Evolutionary conservation across 1,140 invertebrate genomes (phyloP).

Genomic region (Heliconius himera): DNA sequence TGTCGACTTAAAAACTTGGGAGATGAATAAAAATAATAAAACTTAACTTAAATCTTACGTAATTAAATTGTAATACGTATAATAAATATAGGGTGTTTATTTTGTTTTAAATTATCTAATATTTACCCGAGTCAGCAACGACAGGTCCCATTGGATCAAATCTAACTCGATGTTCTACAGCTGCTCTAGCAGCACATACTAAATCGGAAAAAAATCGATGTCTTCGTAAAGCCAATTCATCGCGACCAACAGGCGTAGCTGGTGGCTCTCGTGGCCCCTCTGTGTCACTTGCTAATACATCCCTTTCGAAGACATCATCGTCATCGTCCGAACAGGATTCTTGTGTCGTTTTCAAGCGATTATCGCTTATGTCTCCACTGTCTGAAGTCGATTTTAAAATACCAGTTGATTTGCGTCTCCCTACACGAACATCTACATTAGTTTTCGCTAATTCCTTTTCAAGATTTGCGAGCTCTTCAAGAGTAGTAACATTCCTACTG

Average conservation of each 20-base stretch:
- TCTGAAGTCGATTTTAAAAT: constrained; percentile 78
- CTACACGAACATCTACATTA: constrained; percentile 64
- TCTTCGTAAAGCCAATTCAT: constrained; percentile 88
- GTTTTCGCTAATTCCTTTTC: constrained; percentile 71
- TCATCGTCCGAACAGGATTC: constrained; percentile 73
- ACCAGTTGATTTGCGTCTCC: constrained; percentile 75
- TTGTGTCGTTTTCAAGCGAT: constrained; percentile 46
- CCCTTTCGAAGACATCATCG: constrained; percentile 75
- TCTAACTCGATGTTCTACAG: constrained; percentile 87
- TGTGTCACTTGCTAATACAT: constrained; percentile 36
- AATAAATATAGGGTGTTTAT: not conserved
- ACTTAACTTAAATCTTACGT: not conserved
- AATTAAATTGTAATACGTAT: not conserved
- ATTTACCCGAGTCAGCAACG: constrained; percentile 82
- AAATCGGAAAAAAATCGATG: constrained; percentile 90
- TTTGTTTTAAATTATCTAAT: not conserved
- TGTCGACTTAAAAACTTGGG: constrained; percentile 17
- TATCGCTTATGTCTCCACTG: constrained; percentile 58
- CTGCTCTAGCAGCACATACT: constrained; percentile 86
- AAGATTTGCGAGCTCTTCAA: constrained; percentile 67
- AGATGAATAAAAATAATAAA: not conserved
- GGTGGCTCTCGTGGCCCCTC: constrained; percentile 85
- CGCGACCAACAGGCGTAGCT: constrained; percentile 88
- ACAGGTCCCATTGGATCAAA: constrained; percentile 88
- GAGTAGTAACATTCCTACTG: constrained; percentile 63